Conservation (phyloP, 2,113 vertebrate species). For the Proterorhinus semilunaris region DNA sequence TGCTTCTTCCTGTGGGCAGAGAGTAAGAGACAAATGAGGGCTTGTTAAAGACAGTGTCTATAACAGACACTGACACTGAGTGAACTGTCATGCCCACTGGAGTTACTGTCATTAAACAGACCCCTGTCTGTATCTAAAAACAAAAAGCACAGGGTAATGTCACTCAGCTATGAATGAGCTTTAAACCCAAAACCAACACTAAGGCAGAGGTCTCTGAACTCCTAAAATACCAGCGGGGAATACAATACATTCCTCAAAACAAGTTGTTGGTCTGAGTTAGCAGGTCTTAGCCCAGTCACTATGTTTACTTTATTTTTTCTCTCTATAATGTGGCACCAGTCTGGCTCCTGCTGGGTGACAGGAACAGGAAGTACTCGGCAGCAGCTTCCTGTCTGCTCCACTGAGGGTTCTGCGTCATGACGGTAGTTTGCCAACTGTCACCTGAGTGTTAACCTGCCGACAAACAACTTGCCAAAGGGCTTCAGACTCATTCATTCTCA, state of each 20-base stretch:
- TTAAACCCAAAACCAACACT: constrained; percentile 24
- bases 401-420: constrained; percentile 63
- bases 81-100: constrained; percentile 24
- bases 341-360: constrained; percentile 76
- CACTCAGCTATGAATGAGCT: constrained; percentile 20
- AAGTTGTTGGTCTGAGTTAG: constrained; percentile 41
- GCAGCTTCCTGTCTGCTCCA: constrained; percentile 72
- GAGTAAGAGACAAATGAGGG: constrained; percentile 33
- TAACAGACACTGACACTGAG: constrained; percentile 22
- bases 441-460: constrained; percentile 61
- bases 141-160: not conserved
- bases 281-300: constrained; percentile 36
- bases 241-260: constrained; percentile 42
- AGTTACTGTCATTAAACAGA: constrained; percentile 20
- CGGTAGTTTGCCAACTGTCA: constrained; percentile 61
- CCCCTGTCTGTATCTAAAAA: not conserved
- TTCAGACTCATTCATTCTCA: constrained; percentile 55
- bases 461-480: constrained; percentile 53
- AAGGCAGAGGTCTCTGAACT: constrained; percentile 47
- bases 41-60: constrained; percentile 31
- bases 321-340: constrained; percentile 73
- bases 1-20: constrained; percentile 80
- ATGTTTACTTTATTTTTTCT: constrained; percentile 26
- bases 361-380: constrained; percentile 77
- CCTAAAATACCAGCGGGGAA: constrained; percentile 45